Conservation (phyloP, 2,888 invertebrate genomes). For the Tachina lurida region DNA sequence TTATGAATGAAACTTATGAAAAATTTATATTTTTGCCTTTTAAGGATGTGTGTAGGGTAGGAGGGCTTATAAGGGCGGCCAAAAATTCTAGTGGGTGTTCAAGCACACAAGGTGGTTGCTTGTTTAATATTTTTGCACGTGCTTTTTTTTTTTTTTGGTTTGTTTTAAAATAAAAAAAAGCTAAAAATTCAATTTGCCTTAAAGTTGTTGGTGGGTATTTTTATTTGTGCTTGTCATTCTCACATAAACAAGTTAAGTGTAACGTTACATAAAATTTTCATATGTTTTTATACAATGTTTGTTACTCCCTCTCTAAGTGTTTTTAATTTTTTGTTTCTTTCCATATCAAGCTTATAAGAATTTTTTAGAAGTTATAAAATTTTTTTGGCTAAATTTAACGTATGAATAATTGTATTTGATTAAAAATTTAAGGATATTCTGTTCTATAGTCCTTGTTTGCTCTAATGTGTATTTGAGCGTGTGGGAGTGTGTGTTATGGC, state of each 20-base stretch:
- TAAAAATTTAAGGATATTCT: conserved; percentile 9
- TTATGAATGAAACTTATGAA: not conserved
- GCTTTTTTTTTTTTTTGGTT: conserved; percentile 19
- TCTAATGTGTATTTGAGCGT: not conserved
- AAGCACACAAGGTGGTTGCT: not conserved
- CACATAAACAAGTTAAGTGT: conserved; percentile 30
- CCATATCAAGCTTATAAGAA: conserved; percentile 23
- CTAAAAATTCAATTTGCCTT: conserved; percentile 60
- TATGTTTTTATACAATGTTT: not conserved
- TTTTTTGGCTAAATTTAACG: conserved; percentile 5
- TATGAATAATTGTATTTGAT: not conserved
- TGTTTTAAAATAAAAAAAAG: conserved; percentile 27
- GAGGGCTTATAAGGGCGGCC: conserved; percentile 9
- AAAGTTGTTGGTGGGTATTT: conserved; percentile 4
- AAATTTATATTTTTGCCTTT: not conserved
- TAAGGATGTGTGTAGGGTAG: not conserved
- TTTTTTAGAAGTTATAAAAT: not conserved
- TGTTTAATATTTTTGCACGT: conserved; percentile 39
- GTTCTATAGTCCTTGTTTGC: not conserved
- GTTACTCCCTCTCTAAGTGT: not conserved
- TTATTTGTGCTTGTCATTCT: conserved; percentile 37
- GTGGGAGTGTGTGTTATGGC: not conserved
- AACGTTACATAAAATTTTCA: conserved; percentile 6
- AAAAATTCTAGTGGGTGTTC: not conserved
- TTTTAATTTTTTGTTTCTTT: conserved; percentile 28